phyloP scores from a whole-genome alignment of 2,888 invertebrate species.

The Acrocyrtus sp. region DNA sequence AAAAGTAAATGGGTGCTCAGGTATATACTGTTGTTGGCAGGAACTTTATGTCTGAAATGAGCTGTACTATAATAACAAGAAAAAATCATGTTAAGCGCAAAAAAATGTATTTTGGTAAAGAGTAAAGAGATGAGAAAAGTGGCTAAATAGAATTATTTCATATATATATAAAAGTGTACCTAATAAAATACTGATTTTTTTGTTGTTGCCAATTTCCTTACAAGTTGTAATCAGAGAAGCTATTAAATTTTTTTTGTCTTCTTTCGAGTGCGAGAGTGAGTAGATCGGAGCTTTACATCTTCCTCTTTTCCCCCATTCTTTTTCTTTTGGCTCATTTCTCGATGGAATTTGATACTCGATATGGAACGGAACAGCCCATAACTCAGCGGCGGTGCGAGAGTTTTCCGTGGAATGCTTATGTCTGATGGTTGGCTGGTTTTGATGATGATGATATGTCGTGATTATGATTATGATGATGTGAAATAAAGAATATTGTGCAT shows the following conservation, averaged over 20 bases:
- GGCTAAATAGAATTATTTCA: too few species aligned
- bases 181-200: constrained; percentile 39
- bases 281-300: too few species aligned
- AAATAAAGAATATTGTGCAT: constrained; percentile 9
- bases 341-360: constrained; percentile 48
- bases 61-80: too few species aligned
- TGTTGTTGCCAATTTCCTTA: constrained; percentile 42
- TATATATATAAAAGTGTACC: too few species aligned
- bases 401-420: too few species aligned
- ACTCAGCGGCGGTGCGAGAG: constrained; percentile 45
- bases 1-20: too few species aligned
- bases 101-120: too few species aligned
- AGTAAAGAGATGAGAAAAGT: too few species aligned
- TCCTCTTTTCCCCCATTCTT: not conserved
- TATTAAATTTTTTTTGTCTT: constrained; percentile 38
- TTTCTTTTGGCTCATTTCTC: constrained; percentile 27
- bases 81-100: too few species aligned
- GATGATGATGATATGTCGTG: constrained; percentile 32
- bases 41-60: too few species aligned
- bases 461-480: constrained; percentile 40
- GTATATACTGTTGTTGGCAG: too few species aligned
- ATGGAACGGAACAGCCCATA: constrained; percentile 38
- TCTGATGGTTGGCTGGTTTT: constrained; percentile 31
- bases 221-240: constrained; percentile 46
- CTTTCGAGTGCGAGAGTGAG: too few species aligned